Base-by-base conservation (phyloP, 2,888 invertebrate genomes). In the Drepanosiphum platanoidis region DNA sequence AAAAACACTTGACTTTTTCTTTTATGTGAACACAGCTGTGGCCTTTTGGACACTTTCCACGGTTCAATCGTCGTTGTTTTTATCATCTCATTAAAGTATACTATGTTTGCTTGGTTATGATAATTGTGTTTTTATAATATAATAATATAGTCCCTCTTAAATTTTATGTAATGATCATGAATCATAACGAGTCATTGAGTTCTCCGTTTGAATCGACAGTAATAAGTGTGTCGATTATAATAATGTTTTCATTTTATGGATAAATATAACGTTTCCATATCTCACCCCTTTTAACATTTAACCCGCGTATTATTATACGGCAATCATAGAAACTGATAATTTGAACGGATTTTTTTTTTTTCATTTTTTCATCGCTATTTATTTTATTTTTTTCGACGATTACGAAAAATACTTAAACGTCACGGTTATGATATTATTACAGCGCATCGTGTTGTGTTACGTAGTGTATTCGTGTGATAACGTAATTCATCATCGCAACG, bases 41-140 rank as follows among this genome's bases (percentile, higher is more conserved):
- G 18, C 11, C 46, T 71, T 77, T 77, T 77, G 77, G 61, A 64
- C 39, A 39, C 5, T 11, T 11, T 77, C 77, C 77, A 77, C n/a
- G 22, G 22, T 27, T 5, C 8, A 18, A 42, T 58, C 8, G 75
- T 72, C 18, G 18, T 74, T 46, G 74, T 74, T 74, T 74, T 32
- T 61, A 61, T 61, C 11, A 27, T 27, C 27, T n/a, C 11, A 61
- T 2, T n/a, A 61, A 61, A 61, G n/a, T 8, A 42, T n/a, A 61
- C 7, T n/a, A 61, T 52, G 22, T 52, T 52, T 52, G 15, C 52
- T 52, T 52, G 22, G 15, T 52, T 52, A 27, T 27, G 22, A 52
- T 15, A 52, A 52, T 15, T 52, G 15, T 3, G 3, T 52, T 18
- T 61, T 61, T 61, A 9, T n/a, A 27, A 42, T 42, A 11, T 42